These are phyloP conservation scores for Trochalopteron elliotii DNA, from an alignment of 2,113 vertebrate genomes.

Conservation along the genomic window DNA sequence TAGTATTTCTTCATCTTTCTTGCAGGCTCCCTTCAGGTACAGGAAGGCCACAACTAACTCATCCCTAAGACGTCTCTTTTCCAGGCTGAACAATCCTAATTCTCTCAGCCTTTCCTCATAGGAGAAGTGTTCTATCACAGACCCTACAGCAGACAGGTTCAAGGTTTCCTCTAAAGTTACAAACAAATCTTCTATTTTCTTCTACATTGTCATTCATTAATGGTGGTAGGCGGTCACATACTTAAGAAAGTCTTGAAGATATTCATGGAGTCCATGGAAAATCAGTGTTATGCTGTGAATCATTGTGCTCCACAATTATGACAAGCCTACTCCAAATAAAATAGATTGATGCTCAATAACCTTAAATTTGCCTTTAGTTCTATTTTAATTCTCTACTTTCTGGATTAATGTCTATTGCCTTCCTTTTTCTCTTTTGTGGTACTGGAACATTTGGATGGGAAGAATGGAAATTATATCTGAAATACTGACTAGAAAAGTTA, in stretches of 20 bases:
- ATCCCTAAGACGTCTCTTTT: background rate
- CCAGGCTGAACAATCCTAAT: background rate
- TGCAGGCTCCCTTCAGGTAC: background rate
- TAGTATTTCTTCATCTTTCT: background rate
- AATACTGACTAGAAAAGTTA: conserved; percentile 11
- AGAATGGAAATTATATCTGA: background rate
- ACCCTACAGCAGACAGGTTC: background rate
- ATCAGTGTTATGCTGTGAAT: background rate
- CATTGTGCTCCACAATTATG: background rate
- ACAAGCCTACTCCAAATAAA: background rate
- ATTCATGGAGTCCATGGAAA: background rate
- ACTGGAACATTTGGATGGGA: conserved; percentile 1
- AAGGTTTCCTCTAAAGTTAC: background rate
- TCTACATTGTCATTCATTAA: background rate
- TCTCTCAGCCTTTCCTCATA: background rate
- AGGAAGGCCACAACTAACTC: no score
- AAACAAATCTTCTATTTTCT: background rate
- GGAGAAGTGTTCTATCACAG: background rate
- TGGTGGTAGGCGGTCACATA: background rate
- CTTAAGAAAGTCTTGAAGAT: background rate
- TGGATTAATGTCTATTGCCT: background rate
- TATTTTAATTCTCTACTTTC: background rate
- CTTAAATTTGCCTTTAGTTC: background rate
- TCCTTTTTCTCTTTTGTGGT: background rate
- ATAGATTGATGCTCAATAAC: background rate